These are phyloP conservation scores for Intellagama lesueurii DNA, from an alignment of 2,797 vertebrate genomes.

Conservation along the genomic window DNA sequence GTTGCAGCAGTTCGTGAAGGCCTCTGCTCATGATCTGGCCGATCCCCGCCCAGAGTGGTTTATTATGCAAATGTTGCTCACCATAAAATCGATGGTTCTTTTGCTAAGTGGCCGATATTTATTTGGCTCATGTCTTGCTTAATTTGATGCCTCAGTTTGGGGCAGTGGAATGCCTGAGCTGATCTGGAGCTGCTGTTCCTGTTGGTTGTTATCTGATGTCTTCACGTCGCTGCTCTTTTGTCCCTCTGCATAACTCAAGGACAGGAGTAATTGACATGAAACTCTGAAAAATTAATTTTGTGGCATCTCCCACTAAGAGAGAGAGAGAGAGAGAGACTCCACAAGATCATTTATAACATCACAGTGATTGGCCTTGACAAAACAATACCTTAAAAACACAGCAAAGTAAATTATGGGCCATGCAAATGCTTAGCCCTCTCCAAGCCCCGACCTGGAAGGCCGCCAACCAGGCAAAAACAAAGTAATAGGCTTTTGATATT, in stretches of 20 bases:
- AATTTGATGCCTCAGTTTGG: constrained; percentile 97
- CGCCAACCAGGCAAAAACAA: constrained; percentile 92
- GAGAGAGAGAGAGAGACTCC: constrained; percentile 84
- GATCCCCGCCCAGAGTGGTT: constrained; percentile 67
- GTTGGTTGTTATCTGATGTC: constrained; percentile 89
- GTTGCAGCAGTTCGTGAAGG: background rate
- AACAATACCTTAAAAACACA: constrained; percentile 99
- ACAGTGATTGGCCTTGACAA: constrained; percentile 99
- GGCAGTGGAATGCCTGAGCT: constrained; percentile 93
- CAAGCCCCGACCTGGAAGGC: constrained; percentile 82
- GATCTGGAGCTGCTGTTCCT: constrained; percentile 86
- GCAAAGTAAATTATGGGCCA: constrained; percentile 98
- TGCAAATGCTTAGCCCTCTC: constrained; percentile 88
- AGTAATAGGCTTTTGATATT: constrained; percentile 99
- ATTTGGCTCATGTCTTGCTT: constrained; percentile 89
- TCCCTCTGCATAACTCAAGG: constrained; percentile 92
- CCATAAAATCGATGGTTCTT: constrained; percentile 92
- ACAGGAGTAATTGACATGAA: constrained; percentile 93
- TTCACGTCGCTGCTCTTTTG: constrained; percentile 82
- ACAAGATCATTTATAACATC: constrained; percentile 97
- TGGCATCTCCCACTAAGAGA: constrained; percentile 86
- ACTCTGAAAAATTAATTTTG: constrained; percentile 97
- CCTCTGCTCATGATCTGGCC: constrained; percentile 13
- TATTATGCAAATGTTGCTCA: constrained; percentile 87
- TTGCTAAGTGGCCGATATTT: constrained; percentile 98